A percentile compares a stretch with the other conserved stretches of the same genome.
Conservation (phyloP, 2,113 vertebrate genomes). For the Psittacus erithacus region DNA sequence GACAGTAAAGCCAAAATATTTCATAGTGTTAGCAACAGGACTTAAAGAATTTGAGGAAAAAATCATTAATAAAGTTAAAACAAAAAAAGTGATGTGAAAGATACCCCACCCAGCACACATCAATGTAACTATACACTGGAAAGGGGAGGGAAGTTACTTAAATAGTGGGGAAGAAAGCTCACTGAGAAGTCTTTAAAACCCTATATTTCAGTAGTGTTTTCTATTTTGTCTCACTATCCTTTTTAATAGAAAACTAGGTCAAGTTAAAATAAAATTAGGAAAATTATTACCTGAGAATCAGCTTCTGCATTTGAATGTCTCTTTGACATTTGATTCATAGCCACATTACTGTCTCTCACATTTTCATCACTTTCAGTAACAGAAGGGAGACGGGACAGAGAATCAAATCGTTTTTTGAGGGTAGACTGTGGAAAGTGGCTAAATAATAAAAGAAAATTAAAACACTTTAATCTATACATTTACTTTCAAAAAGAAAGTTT, state of each 20-base stretch:
- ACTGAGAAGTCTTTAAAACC: not conserved
- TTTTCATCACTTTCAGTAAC: constrained; percentile 80
- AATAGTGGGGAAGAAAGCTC: not conserved
- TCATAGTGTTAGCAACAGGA: not conserved
- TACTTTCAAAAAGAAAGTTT: not conserved
- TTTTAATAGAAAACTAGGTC: not conserved
- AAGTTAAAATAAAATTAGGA: not conserved
- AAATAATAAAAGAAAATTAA: not conserved
- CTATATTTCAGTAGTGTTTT: not conserved
- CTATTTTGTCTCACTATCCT: not conserved
- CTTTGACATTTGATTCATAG: not conserved
- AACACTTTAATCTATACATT: not conserved
- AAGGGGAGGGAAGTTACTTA: not conserved
- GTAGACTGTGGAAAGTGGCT: constrained; percentile 64
- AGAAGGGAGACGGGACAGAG: constrained; percentile 59
- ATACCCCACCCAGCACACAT: not conserved
- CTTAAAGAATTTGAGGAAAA: not conserved
- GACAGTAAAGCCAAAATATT: not conserved
- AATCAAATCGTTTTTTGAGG: constrained; percentile 51
- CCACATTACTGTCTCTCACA: not conserved
- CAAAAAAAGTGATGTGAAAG: not conserved
- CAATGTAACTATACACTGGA: not conserved
- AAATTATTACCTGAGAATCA: constrained; percentile 74
- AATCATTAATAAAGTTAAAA: not conserved
- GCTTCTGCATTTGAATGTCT: constrained; percentile 8